phyloP scores from a whole-genome alignment of 30 jellyfish, hydroid and myxozoan genomes.

The Sanderia malayensis region DNA sequence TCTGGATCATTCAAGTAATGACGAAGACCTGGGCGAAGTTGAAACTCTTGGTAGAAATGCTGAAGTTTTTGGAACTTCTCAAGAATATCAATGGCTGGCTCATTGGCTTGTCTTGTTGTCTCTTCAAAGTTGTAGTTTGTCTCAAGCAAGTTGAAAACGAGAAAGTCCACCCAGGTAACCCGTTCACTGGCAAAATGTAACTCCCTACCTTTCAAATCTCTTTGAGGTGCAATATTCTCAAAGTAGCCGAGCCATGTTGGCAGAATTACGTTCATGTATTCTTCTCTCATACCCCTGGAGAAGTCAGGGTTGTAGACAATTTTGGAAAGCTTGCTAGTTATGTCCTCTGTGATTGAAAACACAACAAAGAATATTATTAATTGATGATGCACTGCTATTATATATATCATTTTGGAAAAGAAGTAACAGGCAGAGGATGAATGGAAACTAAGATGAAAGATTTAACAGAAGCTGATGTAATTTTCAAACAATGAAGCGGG shows the following conservation, averaged over 20 bases:
- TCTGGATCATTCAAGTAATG: conserved; percentile 41
- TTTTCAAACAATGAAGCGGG: too few species aligned
- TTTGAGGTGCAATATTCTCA: conserved; percentile 63
- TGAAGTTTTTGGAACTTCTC: conserved; percentile 58
- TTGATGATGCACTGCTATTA: too few species aligned
- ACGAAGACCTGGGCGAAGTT: conserved; percentile 47
- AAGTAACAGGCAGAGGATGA: too few species aligned
- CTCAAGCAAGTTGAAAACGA: conserved; percentile 72
- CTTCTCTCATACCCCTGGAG: conserved; percentile 50
- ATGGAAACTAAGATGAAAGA: too few species aligned
- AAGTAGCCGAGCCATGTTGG: conserved; percentile 73
- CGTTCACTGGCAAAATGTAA: conserved; percentile 74
- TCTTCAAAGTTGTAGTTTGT: conserved; percentile 50
- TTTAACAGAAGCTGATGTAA: too few species aligned
- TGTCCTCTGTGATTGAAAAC: conserved; percentile 58
- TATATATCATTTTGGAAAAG: too few species aligned
- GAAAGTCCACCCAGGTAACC: conserved; percentile 85
- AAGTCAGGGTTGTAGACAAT: conserved; percentile 53
- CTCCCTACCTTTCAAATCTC: conserved; percentile 39
- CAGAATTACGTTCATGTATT: conserved; percentile 47
- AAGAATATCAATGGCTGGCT: conserved; percentile 12
- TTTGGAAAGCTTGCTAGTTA: conserved; percentile 36
- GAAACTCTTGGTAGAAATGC: conserved; percentile 42
- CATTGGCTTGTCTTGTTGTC: conserved; percentile 42
- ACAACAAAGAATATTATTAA: too few species aligned